These are phyloP conservation scores for Heliconius ismenius DNA, from an alignment of 2,888 invertebrate genomes.

Conservation along the genomic window DNA sequence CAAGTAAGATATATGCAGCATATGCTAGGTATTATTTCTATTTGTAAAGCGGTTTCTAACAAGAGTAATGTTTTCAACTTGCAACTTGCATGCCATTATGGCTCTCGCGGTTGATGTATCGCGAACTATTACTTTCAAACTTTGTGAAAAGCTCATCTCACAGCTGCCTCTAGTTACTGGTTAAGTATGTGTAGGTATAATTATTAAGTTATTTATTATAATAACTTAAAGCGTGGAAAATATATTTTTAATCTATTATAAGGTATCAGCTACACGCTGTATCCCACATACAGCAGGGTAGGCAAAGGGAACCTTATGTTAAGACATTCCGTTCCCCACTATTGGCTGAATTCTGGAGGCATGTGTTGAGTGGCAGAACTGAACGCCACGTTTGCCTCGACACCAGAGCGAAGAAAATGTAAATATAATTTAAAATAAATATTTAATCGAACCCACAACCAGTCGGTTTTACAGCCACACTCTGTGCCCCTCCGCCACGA, in stretches of 20 bases:
- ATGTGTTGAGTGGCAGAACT: too few relatives aligned
- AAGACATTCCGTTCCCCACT: too few relatives aligned
- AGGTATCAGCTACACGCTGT: too few relatives aligned
- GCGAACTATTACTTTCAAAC: slow-evolving; percentile 59
- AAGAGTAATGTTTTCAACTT: slow-evolving; percentile 33
- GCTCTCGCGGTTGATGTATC: slow-evolving; percentile 32
- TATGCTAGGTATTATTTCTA: slow-evolving; percentile 24
- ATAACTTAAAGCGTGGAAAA: neutral
- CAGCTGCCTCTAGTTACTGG: slow-evolving; percentile 21
- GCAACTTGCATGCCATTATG: slow-evolving; percentile 32
- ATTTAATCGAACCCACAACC: too few relatives aligned
- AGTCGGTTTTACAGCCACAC: too few relatives aligned
- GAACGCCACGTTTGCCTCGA: too few relatives aligned
- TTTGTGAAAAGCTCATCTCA: slow-evolving; percentile 42
- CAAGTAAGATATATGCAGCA: neutral
- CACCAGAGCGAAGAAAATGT: too few relatives aligned
- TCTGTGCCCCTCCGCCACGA: too few relatives aligned
- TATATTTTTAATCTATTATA: neutral
- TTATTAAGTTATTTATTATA: slow-evolving; percentile 11
- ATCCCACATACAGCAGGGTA: too few relatives aligned
- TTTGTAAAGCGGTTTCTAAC: slow-evolving; percentile 32
- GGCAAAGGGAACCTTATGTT: neutral
- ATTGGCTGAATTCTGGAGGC: too few relatives aligned
- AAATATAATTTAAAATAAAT: too few relatives aligned
- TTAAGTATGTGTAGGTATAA: neutral